Conservation (phyloP, 1,140 invertebrate species). For the Apolygus lucorum region DNA sequence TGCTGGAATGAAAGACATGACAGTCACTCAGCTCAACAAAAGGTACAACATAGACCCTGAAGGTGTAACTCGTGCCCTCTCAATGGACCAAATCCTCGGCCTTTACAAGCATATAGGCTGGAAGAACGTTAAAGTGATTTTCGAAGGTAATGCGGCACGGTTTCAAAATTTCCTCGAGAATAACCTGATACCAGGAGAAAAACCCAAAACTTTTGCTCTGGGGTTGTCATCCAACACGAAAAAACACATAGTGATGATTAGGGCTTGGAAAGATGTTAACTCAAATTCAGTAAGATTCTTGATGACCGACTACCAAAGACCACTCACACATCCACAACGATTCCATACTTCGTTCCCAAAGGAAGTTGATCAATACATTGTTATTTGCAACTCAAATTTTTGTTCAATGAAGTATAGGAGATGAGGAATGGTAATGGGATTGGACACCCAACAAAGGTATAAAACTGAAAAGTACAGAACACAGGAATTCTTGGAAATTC, state of each 20-base stretch:
- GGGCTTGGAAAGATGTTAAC: constrained; percentile 4
- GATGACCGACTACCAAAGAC: constrained; percentile 4
- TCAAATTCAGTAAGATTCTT: background rate
- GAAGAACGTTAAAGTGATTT: background rate
- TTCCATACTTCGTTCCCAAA: background rate
- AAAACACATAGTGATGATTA: background rate
- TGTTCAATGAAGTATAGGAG: too few relatives aligned
- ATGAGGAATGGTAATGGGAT: too few relatives aligned
- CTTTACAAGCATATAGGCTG: background rate
- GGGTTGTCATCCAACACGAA: background rate
- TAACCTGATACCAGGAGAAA: background rate
- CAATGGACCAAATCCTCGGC: background rate
- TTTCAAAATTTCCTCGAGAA: constrained; percentile 10
- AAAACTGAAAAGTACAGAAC: too few relatives aligned
- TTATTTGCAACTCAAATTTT: too few relatives aligned
- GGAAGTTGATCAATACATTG: too few relatives aligned
- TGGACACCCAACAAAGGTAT: too few relatives aligned
- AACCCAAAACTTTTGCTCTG: background rate
- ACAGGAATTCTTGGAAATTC: too few relatives aligned
- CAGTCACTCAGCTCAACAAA: constrained; percentile 1
- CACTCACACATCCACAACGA: background rate
- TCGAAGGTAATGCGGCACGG: background rate
- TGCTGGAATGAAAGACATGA: constrained; percentile 9
- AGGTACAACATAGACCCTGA: background rate
- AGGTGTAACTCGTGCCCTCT: background rate